A percentile compares a stretch with the other conserved stretches of the same genome.
phyloP scores from a whole-genome alignment of 2,113 vertebrate species.

The Haliaeetus leucogaster region DNA sequence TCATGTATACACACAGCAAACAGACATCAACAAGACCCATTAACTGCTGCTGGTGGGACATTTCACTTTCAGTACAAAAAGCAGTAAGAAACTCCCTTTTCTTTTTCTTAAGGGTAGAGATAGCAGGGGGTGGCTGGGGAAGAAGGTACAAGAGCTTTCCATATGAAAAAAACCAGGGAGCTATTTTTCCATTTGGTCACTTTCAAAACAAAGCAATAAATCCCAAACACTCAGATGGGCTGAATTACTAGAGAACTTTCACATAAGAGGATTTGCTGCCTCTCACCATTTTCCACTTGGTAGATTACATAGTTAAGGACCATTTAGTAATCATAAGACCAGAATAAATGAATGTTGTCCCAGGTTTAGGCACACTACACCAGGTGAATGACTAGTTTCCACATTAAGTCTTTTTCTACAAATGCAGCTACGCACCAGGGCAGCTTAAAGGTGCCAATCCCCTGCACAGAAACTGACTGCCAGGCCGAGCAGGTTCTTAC shows the following conservation, averaged over 20 bases:
- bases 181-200: background rate
- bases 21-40: rapidly evolving
- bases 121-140: background rate
- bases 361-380: background rate
- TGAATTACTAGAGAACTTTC: background rate
- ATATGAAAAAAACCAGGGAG: background rate
- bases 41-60: background rate
- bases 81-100: background rate
- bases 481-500: background rate
- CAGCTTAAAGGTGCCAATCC: background rate
- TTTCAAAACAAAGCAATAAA: background rate
- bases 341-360: background rate
- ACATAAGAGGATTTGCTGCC: background rate
- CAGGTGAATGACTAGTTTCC: background rate
- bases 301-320: background rate
- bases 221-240: background rate
- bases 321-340: background rate
- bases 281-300: background rate
- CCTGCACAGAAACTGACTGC: rapidly evolving
- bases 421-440: background rate
- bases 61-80: background rate
- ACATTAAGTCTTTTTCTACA: background rate
- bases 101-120: background rate
- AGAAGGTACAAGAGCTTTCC: background rate
- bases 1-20: background rate